Evolutionary conservation across 64 coral and sea anemone species (phyloP), one percentile per base, ranked within the genome.

Genomic region (Pocillopora verrucosa): DNA sequence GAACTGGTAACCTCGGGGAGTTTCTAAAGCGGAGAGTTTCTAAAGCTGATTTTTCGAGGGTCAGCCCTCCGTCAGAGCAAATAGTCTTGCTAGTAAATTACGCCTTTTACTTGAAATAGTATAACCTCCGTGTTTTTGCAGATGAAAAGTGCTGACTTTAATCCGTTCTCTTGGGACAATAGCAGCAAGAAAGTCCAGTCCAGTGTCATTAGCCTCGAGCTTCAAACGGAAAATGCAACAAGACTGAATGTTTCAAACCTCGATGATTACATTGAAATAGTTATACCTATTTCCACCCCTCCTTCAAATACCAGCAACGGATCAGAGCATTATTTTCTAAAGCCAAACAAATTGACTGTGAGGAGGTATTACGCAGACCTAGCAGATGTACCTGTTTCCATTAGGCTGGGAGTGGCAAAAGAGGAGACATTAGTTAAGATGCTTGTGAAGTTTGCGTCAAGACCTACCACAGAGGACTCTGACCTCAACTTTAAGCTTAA

Each of bases 381-480:
- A 63, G 20, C 51, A 15, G 34, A 83, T 41, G 36, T 84, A 19
- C 81, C 81, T 0, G 81, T 84, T 11, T 69, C 62, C 13, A 84
- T 84, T 5, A 65, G 56, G 10, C 9, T 72, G 16, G 36, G 63
- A 70, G 20, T 72, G 20, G 24, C 26, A 22, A 84, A 86, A n/a
- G 75, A 75, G 11, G 83, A 26, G 4, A 61, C 37, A 22, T 17
- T 64, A 2, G 76, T 93, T 61, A 72, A 93, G n/a, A 58, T 93
- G 11, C 90, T 82, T 61, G 72, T 93, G 11, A 80, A 80, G 68
- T 57, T 76, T 56, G 69, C 61, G 13, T 86, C 79, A 19, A 96
- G 92, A 86, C 94, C 94, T 15, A 87, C 92, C 16, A 83, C 88
- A 13, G 68, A 86, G 25, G 59, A 86, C 20, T 93, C 87, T 58